These are phyloP conservation scores for Moxostoma hubbsi DNA, from an alignment of 2,797 vertebrate genomes.

Conservation along the genomic window DNA sequence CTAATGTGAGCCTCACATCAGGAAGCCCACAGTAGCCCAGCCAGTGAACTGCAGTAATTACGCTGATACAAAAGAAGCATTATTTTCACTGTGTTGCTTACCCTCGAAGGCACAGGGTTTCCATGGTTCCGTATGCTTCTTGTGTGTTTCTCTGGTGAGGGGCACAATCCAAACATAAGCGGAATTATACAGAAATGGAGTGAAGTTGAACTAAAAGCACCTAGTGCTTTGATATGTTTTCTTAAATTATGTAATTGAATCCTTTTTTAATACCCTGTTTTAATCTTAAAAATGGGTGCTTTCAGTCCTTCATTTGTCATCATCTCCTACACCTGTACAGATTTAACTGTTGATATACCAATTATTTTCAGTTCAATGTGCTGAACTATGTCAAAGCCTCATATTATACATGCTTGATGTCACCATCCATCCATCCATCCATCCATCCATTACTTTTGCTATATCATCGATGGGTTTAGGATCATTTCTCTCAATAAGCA, in stretches of 20 bases:
- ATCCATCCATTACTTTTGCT: slow-evolving; percentile 2
- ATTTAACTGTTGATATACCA: neutral
- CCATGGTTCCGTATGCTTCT: slow-evolving; percentile 49
- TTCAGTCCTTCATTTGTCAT: neutral
- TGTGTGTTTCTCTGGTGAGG: slow-evolving; percentile 21
- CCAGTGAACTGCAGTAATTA: slow-evolving; percentile 43
- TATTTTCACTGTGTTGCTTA: slow-evolving; percentile 51
- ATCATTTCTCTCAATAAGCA: neutral
- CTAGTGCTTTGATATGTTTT: neutral
- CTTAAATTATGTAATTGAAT: neutral
- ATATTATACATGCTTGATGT: neutral
- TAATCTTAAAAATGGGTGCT: neutral
- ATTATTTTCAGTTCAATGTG: neutral
- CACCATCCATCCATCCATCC: neutral
- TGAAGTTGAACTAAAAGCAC: slow-evolving; percentile 15
- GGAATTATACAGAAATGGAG: slow-evolving; percentile 41
- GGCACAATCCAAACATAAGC: slow-evolving; percentile 30
- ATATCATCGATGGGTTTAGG: neutral
- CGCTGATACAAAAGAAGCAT: slow-evolving; percentile 53
- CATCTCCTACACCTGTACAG: neutral
- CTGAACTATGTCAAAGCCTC: too few species aligned
- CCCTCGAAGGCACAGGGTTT: slow-evolving; percentile 46
- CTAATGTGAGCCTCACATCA: slow-evolving; percentile 51
- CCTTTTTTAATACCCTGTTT: neutral
- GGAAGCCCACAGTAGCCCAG: slow-evolving; percentile 49